phyloP scores from a whole-genome alignment of 92 coral and sea anemone genomes.

The Heteractis magnifica region DNA sequence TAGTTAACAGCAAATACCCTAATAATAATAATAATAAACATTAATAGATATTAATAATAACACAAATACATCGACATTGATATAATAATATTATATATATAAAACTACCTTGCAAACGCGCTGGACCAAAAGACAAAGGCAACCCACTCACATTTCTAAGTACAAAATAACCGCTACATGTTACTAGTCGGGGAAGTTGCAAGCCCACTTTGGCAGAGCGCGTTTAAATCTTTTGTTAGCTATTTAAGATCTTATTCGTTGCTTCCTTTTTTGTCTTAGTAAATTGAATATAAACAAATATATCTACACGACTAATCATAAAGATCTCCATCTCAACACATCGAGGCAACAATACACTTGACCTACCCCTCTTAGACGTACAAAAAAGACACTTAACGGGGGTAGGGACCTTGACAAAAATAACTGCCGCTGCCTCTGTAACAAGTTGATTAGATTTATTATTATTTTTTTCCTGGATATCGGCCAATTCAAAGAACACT shows the following conservation, averaged over 20 bases:
- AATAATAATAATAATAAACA: constrained; percentile 23
- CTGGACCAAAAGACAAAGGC: constrained; percentile 12
- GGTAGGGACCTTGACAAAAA: neutral
- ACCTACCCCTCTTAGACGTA: constrained; percentile 23
- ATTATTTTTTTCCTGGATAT: constrained; percentile 8
- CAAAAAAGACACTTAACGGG: neutral
- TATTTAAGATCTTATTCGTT: constrained; percentile 12
- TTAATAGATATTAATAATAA: constrained; percentile 26
- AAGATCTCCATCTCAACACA: constrained; percentile 5
- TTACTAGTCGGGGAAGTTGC: neutral
- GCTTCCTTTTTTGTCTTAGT: constrained; percentile 18
- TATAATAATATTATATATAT: constrained; percentile 45
- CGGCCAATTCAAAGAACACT: constrained; percentile 12
- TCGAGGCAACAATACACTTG: neutral
- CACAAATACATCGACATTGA: constrained; percentile 32
- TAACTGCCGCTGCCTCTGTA: neutral
- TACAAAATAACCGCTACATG: constrained; percentile 28
- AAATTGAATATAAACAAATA: constrained; percentile 31
- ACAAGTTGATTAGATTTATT: neutral
- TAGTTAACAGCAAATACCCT: constrained; percentile 27
- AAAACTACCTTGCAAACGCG: constrained; percentile 34
- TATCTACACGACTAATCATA: constrained; percentile 36
- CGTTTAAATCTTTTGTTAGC: constrained; percentile 4
- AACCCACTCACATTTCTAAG: constrained; percentile 10
- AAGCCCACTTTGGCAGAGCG: neutral